Evolutionary conservation across 2,888 invertebrate species (phyloP).

Genomic region (Caenorhabditis panamensis): DNA sequence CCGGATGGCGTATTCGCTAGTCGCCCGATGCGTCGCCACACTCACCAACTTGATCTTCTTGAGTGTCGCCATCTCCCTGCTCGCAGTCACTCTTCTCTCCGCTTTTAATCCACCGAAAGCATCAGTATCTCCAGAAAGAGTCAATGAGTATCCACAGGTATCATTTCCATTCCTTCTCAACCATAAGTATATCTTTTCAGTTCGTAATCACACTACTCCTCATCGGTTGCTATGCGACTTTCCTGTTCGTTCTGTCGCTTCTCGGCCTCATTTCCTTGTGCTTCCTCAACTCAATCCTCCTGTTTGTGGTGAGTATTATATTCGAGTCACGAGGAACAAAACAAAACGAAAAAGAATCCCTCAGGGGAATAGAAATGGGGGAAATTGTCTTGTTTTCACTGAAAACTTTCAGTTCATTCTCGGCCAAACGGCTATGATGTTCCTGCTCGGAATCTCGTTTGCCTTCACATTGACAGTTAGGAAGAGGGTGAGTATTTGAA

Average conservation of each 20-base stretch:
- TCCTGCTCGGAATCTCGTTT: slow-evolving; percentile 96
- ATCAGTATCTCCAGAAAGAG: slow-evolving; percentile 49
- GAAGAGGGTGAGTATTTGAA: slow-evolving; percentile 36
- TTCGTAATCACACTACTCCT: slow-evolving; percentile 58
- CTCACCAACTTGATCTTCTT: slow-evolving; percentile 53
- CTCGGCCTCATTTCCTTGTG: slow-evolving; percentile 59
- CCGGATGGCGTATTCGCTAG: slow-evolving; percentile 51
- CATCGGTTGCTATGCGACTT: slow-evolving; percentile 49
- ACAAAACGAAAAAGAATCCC: too few relatives aligned
- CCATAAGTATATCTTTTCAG: slow-evolving; percentile 23
- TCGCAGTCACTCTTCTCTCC: slow-evolving; percentile 49
- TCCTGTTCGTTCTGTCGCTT: slow-evolving; percentile 54
- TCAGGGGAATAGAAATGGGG: too few relatives aligned
- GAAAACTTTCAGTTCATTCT: slow-evolving; percentile 92
- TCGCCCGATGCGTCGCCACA: slow-evolving; percentile 54
- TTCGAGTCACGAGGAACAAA: too few relatives aligned
- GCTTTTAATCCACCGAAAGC: slow-evolving; percentile 57
- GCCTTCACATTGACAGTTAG: slow-evolving; percentile 64
- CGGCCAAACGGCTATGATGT: slow-evolving; percentile 96
- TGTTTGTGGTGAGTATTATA: slow-evolving; percentile 60
- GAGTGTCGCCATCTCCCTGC: slow-evolving; percentile 35
- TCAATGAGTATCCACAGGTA: slow-evolving; percentile 58
- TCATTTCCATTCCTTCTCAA: not conserved
- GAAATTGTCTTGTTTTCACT: slow-evolving; percentile 85
- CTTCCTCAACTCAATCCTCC: slow-evolving; percentile 58